These are phyloP conservation scores for Perccottus glenii DNA, from an alignment of 2,113 vertebrate species.

Conservation along the genomic window DNA sequence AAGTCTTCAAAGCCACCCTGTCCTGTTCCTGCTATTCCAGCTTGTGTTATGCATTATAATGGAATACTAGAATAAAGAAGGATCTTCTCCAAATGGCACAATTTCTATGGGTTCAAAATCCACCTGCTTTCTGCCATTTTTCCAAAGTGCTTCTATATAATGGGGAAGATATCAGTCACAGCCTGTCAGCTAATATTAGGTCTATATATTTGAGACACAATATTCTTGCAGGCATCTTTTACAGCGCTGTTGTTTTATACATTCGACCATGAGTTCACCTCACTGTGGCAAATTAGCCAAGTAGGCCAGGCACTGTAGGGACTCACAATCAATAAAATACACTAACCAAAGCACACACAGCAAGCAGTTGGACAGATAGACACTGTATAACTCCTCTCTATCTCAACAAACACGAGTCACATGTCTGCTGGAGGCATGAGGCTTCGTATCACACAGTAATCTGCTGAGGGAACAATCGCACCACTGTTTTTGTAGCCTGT, in stretches of 20 bases:
- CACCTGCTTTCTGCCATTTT: conserved; percentile 18
- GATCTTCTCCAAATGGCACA: neutral
- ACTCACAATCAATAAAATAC: conserved; percentile 20
- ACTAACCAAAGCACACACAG: conserved; percentile 11
- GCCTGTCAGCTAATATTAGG: conserved; percentile 9
- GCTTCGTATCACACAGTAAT: conserved; percentile 63
- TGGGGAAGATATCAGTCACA: conserved; percentile 2
- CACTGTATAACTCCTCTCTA: conserved; percentile 31
- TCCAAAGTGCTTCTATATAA: conserved; percentile 1
- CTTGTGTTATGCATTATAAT: too few species aligned
- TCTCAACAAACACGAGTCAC: conserved; percentile 58
- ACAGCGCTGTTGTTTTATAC: conserved; percentile 6
- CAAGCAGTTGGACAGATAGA: conserved; percentile 9
- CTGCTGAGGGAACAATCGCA: conserved; percentile 57
- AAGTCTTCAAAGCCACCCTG: too few species aligned
- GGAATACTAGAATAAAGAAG: neutral
- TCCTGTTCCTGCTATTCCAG: too few species aligned
- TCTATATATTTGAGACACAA: conserved; percentile 5
- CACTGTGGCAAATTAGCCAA: conserved; percentile 33
- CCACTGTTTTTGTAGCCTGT: conserved; percentile 47
- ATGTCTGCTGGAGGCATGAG: conserved; percentile 61
- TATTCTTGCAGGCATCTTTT: conserved; percentile 10
- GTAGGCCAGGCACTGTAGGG: conserved; percentile 11
- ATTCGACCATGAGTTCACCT: conserved; percentile 24
- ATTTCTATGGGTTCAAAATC: conserved; percentile 15